Conservation (phyloP, 2,888 invertebrate genomes). For the Adelognathus sp. region DNA sequence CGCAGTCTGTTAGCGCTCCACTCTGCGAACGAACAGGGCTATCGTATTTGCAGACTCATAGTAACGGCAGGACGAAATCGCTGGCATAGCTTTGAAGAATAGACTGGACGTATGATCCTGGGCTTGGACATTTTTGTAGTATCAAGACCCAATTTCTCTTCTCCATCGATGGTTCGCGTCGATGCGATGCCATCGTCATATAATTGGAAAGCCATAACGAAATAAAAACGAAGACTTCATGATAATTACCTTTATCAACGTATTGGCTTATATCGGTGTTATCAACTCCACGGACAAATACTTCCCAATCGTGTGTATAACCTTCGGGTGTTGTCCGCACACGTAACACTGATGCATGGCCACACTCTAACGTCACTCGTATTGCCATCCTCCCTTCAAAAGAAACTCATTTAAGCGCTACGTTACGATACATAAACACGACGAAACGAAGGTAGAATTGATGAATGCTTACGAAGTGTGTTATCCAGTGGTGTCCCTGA, state of each 20-base stretch:
- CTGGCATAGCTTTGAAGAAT: neutral
- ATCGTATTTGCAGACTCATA: neutral
- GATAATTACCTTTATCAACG: conserved; percentile 87
- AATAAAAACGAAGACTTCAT: too few species aligned
- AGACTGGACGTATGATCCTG: neutral
- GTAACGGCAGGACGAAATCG: neutral
- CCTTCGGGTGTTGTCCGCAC: conserved; percentile 93
- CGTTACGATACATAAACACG: neutral
- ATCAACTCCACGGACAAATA: conserved; percentile 95
- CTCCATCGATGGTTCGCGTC: too few species aligned
- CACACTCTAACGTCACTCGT: conserved; percentile 94
- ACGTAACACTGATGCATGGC: conserved; percentile 93
- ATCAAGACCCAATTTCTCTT: too few species aligned
- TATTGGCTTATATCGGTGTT: conserved; percentile 94
- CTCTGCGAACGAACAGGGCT: neutral
- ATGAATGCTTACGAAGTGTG: conserved; percentile 50
- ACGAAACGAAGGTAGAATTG: neutral
- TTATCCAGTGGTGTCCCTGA: conserved; percentile 40
- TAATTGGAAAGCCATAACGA: too few species aligned
- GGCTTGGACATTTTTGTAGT: neutral
- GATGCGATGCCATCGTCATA: too few species aligned
- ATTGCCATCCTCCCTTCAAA: conserved; percentile 84
- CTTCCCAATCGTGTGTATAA: conserved; percentile 98
- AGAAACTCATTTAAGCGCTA: conserved; percentile 9
- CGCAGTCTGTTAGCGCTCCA: too few species aligned